These are phyloP conservation scores for Altica lythri DNA, from an alignment of 2,888 invertebrate species.

Conservation along the genomic window DNA sequence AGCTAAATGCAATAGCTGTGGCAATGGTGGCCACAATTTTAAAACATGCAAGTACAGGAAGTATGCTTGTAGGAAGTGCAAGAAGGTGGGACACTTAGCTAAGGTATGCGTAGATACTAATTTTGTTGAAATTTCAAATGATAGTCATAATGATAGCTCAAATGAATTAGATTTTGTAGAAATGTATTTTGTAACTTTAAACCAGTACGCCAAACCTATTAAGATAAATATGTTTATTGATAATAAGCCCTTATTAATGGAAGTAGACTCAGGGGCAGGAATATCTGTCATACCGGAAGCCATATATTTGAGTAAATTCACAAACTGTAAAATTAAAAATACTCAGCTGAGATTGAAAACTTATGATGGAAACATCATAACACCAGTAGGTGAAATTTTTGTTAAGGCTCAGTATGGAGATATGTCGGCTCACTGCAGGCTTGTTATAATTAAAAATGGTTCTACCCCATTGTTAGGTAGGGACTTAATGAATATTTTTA, in stretches of 20 bases:
- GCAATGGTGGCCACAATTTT: slow-evolving; percentile 17
- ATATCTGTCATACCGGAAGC: slow-evolving; percentile 24
- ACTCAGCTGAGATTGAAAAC: slow-evolving; percentile 20
- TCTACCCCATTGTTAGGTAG: slow-evolving; percentile 22
- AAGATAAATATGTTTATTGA: slow-evolving; percentile 16
- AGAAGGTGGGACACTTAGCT: slow-evolving; percentile 26
- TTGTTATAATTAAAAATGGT: slow-evolving; percentile 21
- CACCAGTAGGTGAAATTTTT: slow-evolving; percentile 20
- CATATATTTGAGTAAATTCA: slow-evolving; percentile 12
- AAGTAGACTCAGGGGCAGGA: slow-evolving; percentile 25
- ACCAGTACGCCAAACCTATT: slow-evolving; percentile 12
- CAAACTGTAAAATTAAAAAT: slow-evolving; percentile 14
- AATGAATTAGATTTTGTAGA: slow-evolving; percentile 12
- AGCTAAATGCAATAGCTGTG: slow-evolving; percentile 20
- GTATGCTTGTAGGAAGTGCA: slow-evolving; percentile 20
- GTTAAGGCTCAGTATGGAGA: slow-evolving; percentile 11
- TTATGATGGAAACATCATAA: slow-evolving; percentile 23
- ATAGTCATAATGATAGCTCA: not conserved
- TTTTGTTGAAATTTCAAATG: slow-evolving; percentile 9
- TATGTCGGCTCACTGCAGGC: slow-evolving; percentile 14
- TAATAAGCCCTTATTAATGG: slow-evolving; percentile 12
- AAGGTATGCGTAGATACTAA: slow-evolving; percentile 23
- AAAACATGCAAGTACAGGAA: slow-evolving; percentile 20
- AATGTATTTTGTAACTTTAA: slow-evolving; percentile 15
- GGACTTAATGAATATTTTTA: slow-evolving; percentile 18